Evolutionary conservation across 2,888 invertebrate species (phyloP).

Genomic region (Ischnus inquisitorius): DNA sequence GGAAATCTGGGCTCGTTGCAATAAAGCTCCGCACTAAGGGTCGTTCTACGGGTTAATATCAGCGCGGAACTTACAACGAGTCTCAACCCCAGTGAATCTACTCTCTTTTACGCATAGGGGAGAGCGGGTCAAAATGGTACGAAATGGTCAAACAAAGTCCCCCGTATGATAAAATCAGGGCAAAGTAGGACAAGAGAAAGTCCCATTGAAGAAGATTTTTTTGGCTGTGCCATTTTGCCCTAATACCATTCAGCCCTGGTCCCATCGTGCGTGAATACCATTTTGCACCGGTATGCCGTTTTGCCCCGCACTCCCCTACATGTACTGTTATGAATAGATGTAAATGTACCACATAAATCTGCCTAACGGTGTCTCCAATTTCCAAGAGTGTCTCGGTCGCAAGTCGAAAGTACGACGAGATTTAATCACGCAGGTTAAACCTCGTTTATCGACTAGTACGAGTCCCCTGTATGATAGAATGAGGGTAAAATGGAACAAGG

Average conservation of each 20-base stretch:
- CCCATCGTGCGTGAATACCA: no score
- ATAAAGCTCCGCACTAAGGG: constrained; percentile 24
- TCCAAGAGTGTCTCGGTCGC: constrained; percentile 1
- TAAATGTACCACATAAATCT: neutral
- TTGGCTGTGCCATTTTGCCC: no score
- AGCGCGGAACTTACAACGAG: constrained; percentile 25
- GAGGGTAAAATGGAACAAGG: no score
- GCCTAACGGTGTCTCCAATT: neutral
- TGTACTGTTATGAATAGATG: no score
- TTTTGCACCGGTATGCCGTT: no score
- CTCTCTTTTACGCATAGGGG: constrained; percentile 1
- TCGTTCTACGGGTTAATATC: constrained; percentile 35
- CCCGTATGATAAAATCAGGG: no score
- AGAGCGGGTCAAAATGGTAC: no score
- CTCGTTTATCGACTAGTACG: neutral
- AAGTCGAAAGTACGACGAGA: neutral
- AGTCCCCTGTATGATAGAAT: neutral
- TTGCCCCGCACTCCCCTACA: no score
- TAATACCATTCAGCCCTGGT: no score
- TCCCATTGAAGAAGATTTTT: no score
- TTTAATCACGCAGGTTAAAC: neutral
- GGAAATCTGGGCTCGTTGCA: constrained; percentile 41
- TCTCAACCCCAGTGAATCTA: constrained; percentile 29
- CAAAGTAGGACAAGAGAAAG: no score
- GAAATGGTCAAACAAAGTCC: no score